Conservation (phyloP, 1,140 invertebrate species). For the Brachionus calyciflorus region DNA sequence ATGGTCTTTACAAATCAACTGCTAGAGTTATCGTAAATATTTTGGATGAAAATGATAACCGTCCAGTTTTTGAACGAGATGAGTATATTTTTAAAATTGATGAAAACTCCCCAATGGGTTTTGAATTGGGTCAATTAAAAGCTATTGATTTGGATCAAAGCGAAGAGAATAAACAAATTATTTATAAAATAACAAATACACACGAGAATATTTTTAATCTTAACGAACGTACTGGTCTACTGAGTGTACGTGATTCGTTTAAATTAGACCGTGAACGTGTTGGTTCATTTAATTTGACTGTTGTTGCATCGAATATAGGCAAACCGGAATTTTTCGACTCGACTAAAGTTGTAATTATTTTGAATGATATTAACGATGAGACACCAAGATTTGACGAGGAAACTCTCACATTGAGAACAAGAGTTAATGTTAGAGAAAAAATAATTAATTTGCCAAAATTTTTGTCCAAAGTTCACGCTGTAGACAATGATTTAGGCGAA, state of each 20-base stretch:
- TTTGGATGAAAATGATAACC: conserved; percentile 25
- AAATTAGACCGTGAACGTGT: conserved; percentile 45
- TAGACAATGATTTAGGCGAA: conserved; percentile 6
- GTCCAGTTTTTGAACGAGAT: conserved; percentile 27
- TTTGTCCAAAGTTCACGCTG: conserved; percentile 10
- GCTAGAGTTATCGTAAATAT: conserved; percentile 16
- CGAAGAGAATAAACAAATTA: conserved; percentile 8
- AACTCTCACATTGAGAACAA: no score
- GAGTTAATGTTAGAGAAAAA: conserved; percentile 24
- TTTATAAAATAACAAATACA: conserved; percentile 22
- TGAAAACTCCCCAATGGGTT: conserved; percentile 27
- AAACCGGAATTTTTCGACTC: conserved; percentile 23
- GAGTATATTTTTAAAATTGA: conserved; percentile 31
- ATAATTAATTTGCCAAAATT: neutral
- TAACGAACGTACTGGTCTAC: neutral
- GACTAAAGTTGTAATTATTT: conserved; percentile 24
- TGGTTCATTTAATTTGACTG: conserved; percentile 27
- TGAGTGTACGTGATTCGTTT: neutral
- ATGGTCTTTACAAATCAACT: neutral
- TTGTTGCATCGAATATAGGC: conserved; percentile 36
- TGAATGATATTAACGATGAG: conserved; percentile 48
- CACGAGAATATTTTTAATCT: conserved; percentile 28
- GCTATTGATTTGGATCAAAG: conserved; percentile 21
- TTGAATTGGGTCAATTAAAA: neutral
- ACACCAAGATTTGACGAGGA: conserved; percentile 26